Evolutionary conservation across 2,113 vertebrate genomes (phyloP).

Genomic region (Corythaixoides concolor): DNA sequence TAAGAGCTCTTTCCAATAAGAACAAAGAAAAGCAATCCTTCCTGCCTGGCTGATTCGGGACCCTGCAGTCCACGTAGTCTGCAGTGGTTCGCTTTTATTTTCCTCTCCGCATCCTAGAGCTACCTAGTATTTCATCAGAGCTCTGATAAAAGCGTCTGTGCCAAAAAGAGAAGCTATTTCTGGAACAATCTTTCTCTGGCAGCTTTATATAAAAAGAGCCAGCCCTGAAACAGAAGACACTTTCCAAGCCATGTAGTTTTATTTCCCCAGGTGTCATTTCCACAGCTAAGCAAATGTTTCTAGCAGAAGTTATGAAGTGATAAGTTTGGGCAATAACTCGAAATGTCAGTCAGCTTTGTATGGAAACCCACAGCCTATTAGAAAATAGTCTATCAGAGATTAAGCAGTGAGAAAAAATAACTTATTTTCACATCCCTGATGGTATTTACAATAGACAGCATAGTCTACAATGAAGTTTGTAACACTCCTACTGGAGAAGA

Average conservation of each 20-base stretch:
- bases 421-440: neutral
- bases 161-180: neutral
- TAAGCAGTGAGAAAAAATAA: neutral
- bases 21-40: neutral
- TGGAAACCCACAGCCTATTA: neutral
- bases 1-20: neutral
- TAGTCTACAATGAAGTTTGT: neutral
- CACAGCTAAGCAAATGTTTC: neutral
- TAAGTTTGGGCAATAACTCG: neutral
- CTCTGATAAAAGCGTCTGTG: neutral
- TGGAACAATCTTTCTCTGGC: neutral
- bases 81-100: neutral
- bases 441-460: neutral
- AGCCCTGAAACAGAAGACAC: neutral
- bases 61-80: neutral
- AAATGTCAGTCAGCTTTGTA: neutral
- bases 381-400: neutral
- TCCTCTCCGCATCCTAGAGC: neutral
- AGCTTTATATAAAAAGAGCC: neutral
- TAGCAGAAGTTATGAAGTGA: neutral
- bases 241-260: neutral
- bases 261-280: neutral
- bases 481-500: neutral
- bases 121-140: neutral
- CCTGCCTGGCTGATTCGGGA: neutral